Evolutionary conservation across 2,888 invertebrate species (phyloP).

Genomic region (Amphipoea oculea): DNA sequence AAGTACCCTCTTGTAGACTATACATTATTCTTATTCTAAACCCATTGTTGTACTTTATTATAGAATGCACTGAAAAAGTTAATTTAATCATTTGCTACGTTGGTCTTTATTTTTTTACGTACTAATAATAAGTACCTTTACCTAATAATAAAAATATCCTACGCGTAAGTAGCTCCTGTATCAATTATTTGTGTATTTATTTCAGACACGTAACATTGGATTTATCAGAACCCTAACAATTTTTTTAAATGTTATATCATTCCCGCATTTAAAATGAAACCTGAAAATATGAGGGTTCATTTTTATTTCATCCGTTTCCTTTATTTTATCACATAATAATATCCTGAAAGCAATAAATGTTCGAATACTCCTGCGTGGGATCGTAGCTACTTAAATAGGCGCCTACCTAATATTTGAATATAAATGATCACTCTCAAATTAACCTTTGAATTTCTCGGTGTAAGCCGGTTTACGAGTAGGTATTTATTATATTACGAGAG

Average conservation of each 20-base stretch:
- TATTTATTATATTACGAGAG: constrained; percentile 48
- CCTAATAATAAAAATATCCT: neutral
- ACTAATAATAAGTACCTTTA: neutral
- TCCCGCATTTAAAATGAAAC: constrained; percentile 23
- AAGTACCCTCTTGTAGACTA: too few species aligned
- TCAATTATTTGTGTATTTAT: neutral
- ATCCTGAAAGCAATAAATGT: constrained; percentile 44
- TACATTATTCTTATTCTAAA: neutral
- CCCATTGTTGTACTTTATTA: neutral
- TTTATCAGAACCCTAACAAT: neutral
- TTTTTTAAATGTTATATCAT: neutral
- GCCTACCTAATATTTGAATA: constrained; percentile 19
- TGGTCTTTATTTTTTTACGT: too few species aligned
- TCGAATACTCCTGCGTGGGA: constrained; percentile 14
- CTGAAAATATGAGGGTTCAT: constrained; percentile 27
- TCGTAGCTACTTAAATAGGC: constrained; percentile 8
- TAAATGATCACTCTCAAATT: constrained; percentile 43
- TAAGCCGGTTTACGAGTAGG: constrained; percentile 48
- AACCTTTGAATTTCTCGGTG: constrained; percentile 51
- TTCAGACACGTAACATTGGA: neutral
- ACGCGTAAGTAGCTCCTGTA: too few species aligned
- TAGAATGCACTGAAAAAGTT: neutral
- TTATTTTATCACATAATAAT: constrained; percentile 50
- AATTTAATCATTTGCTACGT: neutral
- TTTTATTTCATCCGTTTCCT: constrained; percentile 48